Base-by-base conservation (phyloP, 2,888 invertebrate genomes). In the Caenorhabditis macrosperma region DNA sequence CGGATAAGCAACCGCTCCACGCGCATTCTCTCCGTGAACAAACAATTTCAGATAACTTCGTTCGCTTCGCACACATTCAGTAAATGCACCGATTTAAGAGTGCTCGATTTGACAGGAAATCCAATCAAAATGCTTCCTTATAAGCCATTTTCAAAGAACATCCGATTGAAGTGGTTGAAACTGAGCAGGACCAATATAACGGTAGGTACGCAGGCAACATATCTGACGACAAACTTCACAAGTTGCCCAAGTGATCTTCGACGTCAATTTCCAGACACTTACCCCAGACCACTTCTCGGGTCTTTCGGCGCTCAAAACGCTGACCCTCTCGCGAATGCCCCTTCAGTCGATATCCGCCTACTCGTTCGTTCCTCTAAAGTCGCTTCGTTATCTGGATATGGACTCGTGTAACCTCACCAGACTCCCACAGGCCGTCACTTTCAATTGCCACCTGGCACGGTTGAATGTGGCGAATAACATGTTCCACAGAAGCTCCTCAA, bases 361-460 rank as follows among this genome's bases (percentile, higher is more conserved):
- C 67, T 68, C 88, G 7, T 86, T 89, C 59, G 76, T 89, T 15
- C 87, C 89, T 7, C 55, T 87, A 2, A 87, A 87, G 63, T 81
- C 84, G 7, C 68, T 84, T 1, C 64, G 75, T 28, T 78, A 81
- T 9, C 72, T 89, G 9, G 84, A 87, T 38, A 57, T 89, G 68
- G 82, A 89, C 41, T 54, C 75, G 7, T 88, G 87, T 67, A 86
- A 88, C 67, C 71, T 89, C 30, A 86, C 87, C 12, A 28, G 77
- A 41, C 81, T 89, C 12, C 88, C 88, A 1, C 48, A 78, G 20
- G 88, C 88, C 0, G 84, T 88, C 46, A 85, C 85, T 9, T 83
- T 85, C 10, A 86, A 85, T 63, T 89, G 89, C 63, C 84, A 83
- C 28, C 66, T 89, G 41, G 82, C 84, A 26, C 61, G 82, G 41